phyloP scores from a whole-genome alignment of 2,797 vertebrate species.

The Sebastes oblongus region DNA sequence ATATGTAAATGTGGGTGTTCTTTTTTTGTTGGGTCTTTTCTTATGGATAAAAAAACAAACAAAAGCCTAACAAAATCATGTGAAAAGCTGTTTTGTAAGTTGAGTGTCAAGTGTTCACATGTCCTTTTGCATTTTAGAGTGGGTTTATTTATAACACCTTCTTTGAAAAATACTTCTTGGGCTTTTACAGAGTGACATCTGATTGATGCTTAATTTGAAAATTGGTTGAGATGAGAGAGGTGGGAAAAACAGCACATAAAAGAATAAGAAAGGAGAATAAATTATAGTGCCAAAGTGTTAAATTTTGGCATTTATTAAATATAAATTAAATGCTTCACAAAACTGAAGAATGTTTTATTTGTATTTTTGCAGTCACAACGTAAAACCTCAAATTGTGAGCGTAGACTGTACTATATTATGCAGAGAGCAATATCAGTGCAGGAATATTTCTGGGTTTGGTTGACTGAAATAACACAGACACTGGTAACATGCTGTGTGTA shows the following conservation, averaged over 20 bases:
- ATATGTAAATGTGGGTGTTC: neutral
- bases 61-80: neutral
- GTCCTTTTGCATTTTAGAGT: neutral
- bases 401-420: neutral
- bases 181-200: slow-evolving; percentile 9
- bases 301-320: neutral
- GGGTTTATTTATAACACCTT: neutral
- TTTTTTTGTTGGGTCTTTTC: neutral
- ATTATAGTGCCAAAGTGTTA: neutral
- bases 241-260: neutral
- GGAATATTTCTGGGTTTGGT: slow-evolving; percentile 26
- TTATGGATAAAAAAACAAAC: neutral
- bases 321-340: neutral
- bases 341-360: slow-evolving; percentile 6
- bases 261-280: neutral
- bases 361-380: slow-evolving; percentile 7
- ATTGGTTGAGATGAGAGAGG: neutral
- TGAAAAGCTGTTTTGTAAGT: neutral
- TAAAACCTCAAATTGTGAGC: neutral
- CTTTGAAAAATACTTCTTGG: neutral
- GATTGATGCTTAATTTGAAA: slow-evolving; percentile 35
- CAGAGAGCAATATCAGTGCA: slow-evolving; percentile 20
- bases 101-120: slow-evolving; percentile 16
- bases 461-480: slow-evolving; percentile 46
- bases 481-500: slow-evolving; percentile 25